A percentile compares a stretch with the other conserved stretches of the same genome.
Evolutionary conservation across 2,113 vertebrate genomes (phyloP).

Genomic region (Natator depressus): DNA sequence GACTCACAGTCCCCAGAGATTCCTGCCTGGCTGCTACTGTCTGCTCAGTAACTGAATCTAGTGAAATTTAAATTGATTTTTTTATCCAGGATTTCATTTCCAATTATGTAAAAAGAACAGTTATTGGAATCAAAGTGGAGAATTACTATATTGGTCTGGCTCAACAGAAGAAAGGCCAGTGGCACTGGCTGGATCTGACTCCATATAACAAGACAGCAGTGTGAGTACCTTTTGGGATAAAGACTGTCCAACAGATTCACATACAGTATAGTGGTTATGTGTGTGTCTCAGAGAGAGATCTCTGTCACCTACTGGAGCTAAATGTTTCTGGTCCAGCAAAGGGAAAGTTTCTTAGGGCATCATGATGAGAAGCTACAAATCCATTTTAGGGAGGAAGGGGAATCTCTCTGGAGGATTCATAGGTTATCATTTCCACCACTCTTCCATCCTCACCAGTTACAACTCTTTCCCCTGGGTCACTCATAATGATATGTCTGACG

Average conservation of each 20-base stretch:
- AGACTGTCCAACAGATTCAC: neutral
- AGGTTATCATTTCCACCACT: neutral
- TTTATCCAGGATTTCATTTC: neutral
- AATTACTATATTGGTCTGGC: neutral
- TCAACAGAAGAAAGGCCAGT: neutral
- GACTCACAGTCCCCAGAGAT: neutral
- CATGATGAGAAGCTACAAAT: neutral
- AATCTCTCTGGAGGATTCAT: neutral
- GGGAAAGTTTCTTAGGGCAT: neutral
- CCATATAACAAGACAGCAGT: neutral
- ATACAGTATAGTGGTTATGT: neutral
- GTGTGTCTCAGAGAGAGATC: neutral
- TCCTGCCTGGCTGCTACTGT: neutral
- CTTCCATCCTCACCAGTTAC: neutral
- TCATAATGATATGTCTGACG: neutral
- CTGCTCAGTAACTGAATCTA: neutral
- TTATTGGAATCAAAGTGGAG: neutral
- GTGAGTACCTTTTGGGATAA: constrained; percentile 33
- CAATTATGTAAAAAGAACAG: neutral
- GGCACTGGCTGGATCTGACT: neutral
- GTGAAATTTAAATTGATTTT: neutral
- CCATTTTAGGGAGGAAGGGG: neutral
- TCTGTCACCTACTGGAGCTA: neutral
- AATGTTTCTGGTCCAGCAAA: neutral
- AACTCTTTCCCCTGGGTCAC: neutral